Conservation (phyloP, 2,888 invertebrate genomes). For the Bellardia pandia region DNA sequence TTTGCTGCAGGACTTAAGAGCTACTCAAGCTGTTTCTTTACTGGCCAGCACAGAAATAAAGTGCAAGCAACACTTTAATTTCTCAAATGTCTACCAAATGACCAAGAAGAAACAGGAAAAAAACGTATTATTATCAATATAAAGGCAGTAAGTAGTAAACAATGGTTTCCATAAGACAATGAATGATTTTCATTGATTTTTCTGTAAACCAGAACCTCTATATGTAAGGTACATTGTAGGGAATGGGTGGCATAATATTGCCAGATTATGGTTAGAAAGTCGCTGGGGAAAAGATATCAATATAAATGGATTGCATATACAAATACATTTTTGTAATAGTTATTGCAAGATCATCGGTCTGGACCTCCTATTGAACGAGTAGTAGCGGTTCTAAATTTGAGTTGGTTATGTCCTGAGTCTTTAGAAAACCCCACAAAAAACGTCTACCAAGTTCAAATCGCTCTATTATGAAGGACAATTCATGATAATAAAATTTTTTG, state of each 20-base stretch:
- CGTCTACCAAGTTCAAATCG: no score
- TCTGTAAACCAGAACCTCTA: slow-evolving; percentile 46
- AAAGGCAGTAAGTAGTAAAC: slow-evolving; percentile 44
- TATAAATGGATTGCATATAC: no score
- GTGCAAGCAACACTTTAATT: slow-evolving; percentile 65
- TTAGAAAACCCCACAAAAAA: no score
- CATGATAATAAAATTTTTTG: no score
- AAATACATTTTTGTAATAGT: no score
- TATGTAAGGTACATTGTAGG: neutral
- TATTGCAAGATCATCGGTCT: no score
- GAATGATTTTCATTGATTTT: slow-evolving; percentile 72
- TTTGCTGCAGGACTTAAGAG: slow-evolving; percentile 66
- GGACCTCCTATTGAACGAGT: no score
- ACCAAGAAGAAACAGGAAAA: slow-evolving; percentile 17
- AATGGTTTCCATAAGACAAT: slow-evolving; percentile 68
- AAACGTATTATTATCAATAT: slow-evolving; percentile 28
- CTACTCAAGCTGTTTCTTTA: slow-evolving; percentile 75
- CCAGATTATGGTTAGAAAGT: slow-evolving; percentile 28
- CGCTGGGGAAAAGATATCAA: no score
- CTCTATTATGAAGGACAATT: no score
- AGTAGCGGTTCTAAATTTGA: no score
- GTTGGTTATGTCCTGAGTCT: no score
- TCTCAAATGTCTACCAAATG: slow-evolving; percentile 61
- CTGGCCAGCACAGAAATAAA: slow-evolving; percentile 51
- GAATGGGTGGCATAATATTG: neutral